A percentile compares a stretch with the other conserved stretches of the same genome.
Conservation (phyloP, 2,888 invertebrate species). For the Xestia sexstrigata region DNA sequence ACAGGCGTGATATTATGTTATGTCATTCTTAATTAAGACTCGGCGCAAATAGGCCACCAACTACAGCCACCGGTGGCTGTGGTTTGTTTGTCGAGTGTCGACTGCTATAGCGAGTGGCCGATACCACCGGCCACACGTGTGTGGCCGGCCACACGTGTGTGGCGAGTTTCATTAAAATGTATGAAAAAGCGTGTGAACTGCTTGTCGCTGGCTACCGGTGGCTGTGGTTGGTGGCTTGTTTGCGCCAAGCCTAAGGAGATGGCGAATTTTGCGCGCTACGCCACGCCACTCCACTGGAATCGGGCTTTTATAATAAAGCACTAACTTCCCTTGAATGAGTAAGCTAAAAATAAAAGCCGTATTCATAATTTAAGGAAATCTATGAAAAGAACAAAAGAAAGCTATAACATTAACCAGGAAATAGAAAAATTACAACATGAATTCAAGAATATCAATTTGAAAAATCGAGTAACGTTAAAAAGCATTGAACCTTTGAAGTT, state of each 20-base stretch:
- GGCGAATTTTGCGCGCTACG: not conserved
- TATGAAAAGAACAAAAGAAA: constrained; percentile 73
- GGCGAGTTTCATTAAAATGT: too few species aligned
- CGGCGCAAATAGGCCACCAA: too few species aligned
- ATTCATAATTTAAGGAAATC: constrained; percentile 74
- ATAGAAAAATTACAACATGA: constrained; percentile 79
- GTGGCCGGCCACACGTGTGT: too few species aligned
- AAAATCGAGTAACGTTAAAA: constrained; percentile 78
- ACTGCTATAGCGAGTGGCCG: too few species aligned
- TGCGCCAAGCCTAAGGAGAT: too few species aligned
- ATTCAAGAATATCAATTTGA: constrained; percentile 78
- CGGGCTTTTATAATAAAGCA: not conserved
- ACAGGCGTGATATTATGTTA: not conserved
- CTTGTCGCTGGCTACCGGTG: too few species aligned
- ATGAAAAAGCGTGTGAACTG: too few species aligned
- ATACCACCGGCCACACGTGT: too few species aligned
- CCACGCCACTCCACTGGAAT: not conserved
- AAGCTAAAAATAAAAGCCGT: not conserved
- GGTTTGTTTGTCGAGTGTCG: too few species aligned
- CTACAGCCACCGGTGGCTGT: too few species aligned
- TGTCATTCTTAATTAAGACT: not conserved
- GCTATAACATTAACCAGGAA: constrained; percentile 76
- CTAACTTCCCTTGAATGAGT: not conserved
- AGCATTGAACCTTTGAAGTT: constrained; percentile 64
- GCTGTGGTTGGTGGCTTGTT: too few species aligned